Conservation (phyloP, 2,797 vertebrate species). For the Picus viridis region DNA sequence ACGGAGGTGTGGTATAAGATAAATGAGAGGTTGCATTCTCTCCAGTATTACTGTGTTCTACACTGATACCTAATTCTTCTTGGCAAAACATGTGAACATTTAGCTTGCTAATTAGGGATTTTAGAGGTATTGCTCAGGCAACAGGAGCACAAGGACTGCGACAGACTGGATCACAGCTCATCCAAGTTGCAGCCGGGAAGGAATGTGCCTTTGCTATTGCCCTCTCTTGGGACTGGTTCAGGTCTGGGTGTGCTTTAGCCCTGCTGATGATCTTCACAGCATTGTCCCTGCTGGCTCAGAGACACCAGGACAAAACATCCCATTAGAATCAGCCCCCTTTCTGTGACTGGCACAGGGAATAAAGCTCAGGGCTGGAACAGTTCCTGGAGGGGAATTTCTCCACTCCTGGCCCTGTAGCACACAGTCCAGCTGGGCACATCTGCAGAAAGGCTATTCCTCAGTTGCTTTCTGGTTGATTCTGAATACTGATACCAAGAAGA, state of each 20-base stretch:
- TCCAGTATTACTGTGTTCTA: neutral
- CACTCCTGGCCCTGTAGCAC: neutral
- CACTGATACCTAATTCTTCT: neutral
- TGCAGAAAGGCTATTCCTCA: neutral
- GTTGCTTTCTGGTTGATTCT: neutral
- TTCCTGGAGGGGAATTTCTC: neutral
- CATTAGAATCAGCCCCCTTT: neutral
- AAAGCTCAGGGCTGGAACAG: neutral
- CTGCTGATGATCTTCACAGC: neutral
- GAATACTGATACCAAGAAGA: neutral
- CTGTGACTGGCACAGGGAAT: neutral
- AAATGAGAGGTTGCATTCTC: neutral
- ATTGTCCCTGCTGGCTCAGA: neutral
- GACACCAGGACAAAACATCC: neutral
- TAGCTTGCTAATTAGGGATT: neutral
- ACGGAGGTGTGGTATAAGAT: neutral
- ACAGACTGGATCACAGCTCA: neutral
- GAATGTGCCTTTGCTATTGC: neutral
- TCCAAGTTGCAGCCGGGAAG: neutral
- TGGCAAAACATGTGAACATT: neutral
- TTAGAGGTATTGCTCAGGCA: neutral
- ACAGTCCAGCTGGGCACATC: neutral
- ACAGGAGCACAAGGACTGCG: neutral
- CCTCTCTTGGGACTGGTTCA: neutral
- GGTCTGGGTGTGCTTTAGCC: neutral